Base-by-base conservation (phyloP, 2,888 invertebrate genomes). In the Agriopis aurantiaria region DNA sequence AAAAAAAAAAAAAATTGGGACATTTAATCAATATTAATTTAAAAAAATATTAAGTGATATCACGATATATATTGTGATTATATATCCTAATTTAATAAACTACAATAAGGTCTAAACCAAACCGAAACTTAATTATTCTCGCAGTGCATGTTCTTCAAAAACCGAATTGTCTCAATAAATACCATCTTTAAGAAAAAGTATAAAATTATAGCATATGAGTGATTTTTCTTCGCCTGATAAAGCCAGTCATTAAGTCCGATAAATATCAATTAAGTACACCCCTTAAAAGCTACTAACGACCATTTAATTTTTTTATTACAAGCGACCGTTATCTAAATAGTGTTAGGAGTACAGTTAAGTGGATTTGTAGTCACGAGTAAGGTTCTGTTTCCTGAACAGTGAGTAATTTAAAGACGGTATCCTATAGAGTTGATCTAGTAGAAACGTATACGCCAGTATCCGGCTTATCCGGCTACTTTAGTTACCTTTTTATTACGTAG, bases 371-470 rank as follows among this genome's bases (percentile, higher is more conserved):
- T 85, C 87, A 85, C 83, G 87, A 85, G 86, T 86, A 83, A 86
- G 85, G 85, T 84, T 83, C 84, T 81, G 88, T 86, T 92, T 92
- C 92, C 92, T 90, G 86, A 85, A 84, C 82, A 82, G 86, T 91
- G 90, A 90, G 91, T 92, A 88, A 92, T 92, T 91, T 91, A 91
- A 91, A 91, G 92, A 91, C 76, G 67, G 73, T 68, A 71, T 70
- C 70, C 49, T 45, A 8, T 66, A 71, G 70, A 51, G 63, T 7
- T 62, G 66, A 43, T 33, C 5, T 3, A 12, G 11, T 14, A 23
- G 11, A 11, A 14, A 17, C 5, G 33, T 48, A n/a, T n/a, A n/a
- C n/a, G n/a, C n/a, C n/a, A n/a, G n/a, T n/a, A 33, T 61, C 52
- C 53, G 58, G 17, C 10, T 11, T 59, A 49, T 45, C 58, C 69